Evolutionary conservation across 2,797 vertebrate genomes (phyloP).

Genomic region (Tapera naevia): DNA sequence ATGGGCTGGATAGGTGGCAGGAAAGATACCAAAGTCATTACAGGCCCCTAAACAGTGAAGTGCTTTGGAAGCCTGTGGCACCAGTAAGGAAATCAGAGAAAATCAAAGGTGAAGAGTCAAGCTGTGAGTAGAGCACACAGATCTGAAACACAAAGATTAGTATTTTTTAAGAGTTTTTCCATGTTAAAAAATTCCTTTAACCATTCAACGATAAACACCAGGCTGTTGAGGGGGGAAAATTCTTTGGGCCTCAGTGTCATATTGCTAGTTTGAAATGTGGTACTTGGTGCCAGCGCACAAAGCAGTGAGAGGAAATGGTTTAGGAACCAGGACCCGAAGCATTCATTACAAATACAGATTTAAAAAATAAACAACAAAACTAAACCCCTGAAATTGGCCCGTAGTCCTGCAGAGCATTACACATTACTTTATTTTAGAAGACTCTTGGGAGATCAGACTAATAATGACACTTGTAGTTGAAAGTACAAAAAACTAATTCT

Average conservation of each 20-base stretch:
- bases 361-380: not conserved
- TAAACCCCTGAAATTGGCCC: not conserved
- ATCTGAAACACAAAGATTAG: not conserved
- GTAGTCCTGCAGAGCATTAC: not conserved
- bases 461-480: not conserved
- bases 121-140: not conserved
- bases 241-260: not conserved
- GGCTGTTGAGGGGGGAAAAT: not conserved
- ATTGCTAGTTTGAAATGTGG: not conserved
- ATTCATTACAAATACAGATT: not conserved
- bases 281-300: not conserved
- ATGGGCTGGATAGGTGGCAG: too few relatives aligned
- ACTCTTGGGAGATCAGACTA: not conserved
- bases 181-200: not conserved
- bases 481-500: not conserved
- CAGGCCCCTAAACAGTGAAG: not conserved
- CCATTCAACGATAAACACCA: not conserved
- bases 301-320: not conserved
- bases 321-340: not conserved
- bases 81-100: rapidly evolving
- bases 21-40: too few relatives aligned
- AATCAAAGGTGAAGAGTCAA: not conserved
- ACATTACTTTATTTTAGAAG: not conserved
- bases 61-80: not conserved
- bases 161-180: not conserved